Conservation (phyloP, 2,888 invertebrate genomes). For the Phyto melanocephala region DNA sequence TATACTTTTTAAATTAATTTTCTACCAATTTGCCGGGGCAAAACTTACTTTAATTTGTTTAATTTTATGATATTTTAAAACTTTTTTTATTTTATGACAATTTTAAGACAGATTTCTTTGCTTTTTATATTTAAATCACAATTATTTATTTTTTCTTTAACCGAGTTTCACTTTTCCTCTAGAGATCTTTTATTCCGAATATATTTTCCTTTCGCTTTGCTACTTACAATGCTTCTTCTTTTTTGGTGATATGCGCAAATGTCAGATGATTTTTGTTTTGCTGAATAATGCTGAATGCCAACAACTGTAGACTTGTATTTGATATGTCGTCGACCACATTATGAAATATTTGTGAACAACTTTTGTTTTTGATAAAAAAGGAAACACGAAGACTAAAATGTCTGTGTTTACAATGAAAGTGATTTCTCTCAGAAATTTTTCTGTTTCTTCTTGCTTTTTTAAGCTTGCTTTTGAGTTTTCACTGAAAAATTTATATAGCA, state of each 20-base stretch:
- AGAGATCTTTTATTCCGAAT: constrained; percentile 57
- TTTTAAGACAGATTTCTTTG: constrained; percentile 36
- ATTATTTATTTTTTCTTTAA: constrained; percentile 43
- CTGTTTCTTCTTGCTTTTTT: no score
- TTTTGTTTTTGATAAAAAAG: no score
- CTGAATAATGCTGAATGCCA: constrained; percentile 18
- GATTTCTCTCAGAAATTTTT: no score
- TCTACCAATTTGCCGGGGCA: background rate
- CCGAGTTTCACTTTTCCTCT: constrained; percentile 54
- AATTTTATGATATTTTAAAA: constrained; percentile 40
- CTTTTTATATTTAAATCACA: constrained; percentile 52
- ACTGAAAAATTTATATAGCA: no score
- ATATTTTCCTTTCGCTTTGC: constrained; percentile 40
- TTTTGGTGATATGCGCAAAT: constrained; percentile 35
- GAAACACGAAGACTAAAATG: no score
- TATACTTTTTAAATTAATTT: constrained; percentile 14
- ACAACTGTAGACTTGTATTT: constrained; percentile 3
- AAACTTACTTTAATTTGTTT: constrained; percentile 57
- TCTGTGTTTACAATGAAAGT: no score
- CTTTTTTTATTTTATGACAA: constrained; percentile 27
- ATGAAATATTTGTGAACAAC: no score
- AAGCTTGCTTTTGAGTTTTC: no score
- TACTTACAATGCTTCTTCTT: constrained; percentile 46
- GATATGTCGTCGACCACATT: background rate
- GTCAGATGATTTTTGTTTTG: constrained; percentile 16